Evolutionary conservation across 2,797 vertebrate species (phyloP).

Genomic region (Eulemur albifrons): DNA sequence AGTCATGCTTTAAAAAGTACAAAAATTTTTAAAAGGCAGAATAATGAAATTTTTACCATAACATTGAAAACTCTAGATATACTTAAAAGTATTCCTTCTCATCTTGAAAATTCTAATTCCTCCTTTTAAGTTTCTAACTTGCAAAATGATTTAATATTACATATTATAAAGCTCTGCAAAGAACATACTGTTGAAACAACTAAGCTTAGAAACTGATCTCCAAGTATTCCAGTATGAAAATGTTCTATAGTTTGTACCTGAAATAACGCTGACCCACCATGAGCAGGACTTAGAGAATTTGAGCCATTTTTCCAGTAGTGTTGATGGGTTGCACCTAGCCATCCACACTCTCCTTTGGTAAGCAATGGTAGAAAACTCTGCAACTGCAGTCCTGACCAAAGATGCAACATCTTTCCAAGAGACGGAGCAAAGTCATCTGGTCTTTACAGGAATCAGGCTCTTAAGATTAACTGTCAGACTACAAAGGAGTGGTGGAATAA

Average conservation of each 20-base stretch:
- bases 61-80: not conserved
- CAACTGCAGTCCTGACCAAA: slow-evolving; percentile 2
- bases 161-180: not conserved
- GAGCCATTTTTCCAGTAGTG: not conserved
- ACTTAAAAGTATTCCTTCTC: slow-evolving; percentile 14
- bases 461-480: slow-evolving; percentile 19
- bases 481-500: slow-evolving; percentile 20
- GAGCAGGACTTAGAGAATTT: not conserved
- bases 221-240: not conserved
- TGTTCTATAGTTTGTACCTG: not conserved
- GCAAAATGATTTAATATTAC: not conserved
- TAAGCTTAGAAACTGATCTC: slow-evolving; percentile 15
- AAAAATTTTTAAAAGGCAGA: not conserved
- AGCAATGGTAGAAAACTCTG: not conserved
- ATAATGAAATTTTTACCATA: not conserved
- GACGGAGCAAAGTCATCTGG: slow-evolving; percentile 18
- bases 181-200: not conserved
- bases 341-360: not conserved
- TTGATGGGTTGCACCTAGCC: not conserved
- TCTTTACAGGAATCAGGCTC: slow-evolving; percentile 7
- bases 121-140: not conserved
- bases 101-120: not conserved
- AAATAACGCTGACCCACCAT: not conserved
- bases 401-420: slow-evolving; percentile 22
- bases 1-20: not conserved